Conservation (phyloP, 2,113 vertebrate species). For the Coreoperca whiteheadi region DNA sequence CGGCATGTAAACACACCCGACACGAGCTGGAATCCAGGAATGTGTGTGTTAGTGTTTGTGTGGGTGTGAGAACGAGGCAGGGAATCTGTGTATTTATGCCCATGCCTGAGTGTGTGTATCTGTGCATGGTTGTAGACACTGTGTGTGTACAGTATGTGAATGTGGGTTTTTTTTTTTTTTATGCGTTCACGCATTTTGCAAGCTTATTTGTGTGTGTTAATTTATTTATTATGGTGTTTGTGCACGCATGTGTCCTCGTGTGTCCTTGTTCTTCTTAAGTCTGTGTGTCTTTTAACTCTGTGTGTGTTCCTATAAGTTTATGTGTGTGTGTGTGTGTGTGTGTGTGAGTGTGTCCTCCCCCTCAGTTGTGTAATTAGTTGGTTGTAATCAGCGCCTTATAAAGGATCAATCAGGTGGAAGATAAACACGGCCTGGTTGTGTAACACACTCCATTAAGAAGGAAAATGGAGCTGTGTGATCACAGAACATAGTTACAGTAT, state of each 20-base stretch:
- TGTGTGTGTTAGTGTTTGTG: constrained; percentile 65
- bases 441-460: constrained; percentile 80
- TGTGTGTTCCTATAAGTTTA: constrained; percentile 43
- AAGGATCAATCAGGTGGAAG: constrained; percentile 78
- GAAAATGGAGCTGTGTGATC: constrained; percentile 78
- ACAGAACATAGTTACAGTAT: constrained; percentile 51
- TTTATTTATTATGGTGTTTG: neutral
- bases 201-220: neutral
- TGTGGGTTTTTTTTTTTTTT: neutral
- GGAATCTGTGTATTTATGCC: constrained; percentile 46
- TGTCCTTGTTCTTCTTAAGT: neutral
- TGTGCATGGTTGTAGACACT: neutral
- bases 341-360: constrained; percentile 45
- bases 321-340: constrained; percentile 27
- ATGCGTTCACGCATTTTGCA: neutral
- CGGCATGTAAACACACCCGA: constrained; percentile 76
- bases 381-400: constrained; percentile 79
- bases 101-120: constrained; percentile 1
- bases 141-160: neutral
- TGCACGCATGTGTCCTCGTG: neutral
- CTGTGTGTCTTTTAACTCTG: constrained; percentile 27
- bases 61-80: constrained; percentile 63
- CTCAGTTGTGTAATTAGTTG: constrained; percentile 62
- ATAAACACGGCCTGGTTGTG: constrained; percentile 78
- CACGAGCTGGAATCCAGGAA: constrained; percentile 51